A percentile compares a stretch with the other conserved stretches of the same genome.
These are phyloP conservation scores for Thera obeliscata DNA, from an alignment of 2,888 invertebrate species.

Conservation along the genomic window DNA sequence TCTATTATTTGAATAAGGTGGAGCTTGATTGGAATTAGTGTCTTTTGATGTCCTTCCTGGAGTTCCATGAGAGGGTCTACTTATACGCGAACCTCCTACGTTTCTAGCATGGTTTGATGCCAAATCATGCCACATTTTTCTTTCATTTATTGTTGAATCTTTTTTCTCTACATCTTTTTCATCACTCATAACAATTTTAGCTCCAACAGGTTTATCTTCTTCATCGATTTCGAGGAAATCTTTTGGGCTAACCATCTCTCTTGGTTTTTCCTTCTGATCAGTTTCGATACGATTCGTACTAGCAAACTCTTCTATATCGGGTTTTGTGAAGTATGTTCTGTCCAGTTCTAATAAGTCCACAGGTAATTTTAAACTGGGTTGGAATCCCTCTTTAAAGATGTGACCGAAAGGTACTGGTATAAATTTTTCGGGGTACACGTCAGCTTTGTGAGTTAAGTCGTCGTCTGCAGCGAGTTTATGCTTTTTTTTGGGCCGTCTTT, in stretches of 20 bases:
- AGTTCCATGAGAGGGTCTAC: neutral
- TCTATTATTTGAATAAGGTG: neutral
- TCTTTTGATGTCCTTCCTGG: neutral
- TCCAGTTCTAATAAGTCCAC: slow-evolving; percentile 47
- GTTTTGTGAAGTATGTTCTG: slow-evolving; percentile 9
- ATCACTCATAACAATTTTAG: neutral
- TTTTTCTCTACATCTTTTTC: neutral
- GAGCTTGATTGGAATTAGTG: neutral
- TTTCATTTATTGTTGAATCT: neutral
- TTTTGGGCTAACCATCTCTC: neutral
- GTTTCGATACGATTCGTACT: neutral
- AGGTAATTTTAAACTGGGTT: slow-evolving; percentile 43
- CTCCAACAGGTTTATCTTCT: neutral
- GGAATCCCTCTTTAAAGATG: slow-evolving; percentile 53
- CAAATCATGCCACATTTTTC: slow-evolving; percentile 6
- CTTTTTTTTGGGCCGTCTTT: slow-evolving; percentile 2
- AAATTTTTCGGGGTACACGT: neutral
- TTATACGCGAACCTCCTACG: neutral
- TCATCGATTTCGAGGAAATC: neutral
- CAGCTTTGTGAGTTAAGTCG: neutral
- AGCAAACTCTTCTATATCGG: neutral
- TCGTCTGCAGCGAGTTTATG: slow-evolving; percentile 4
- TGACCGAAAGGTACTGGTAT: slow-evolving; percentile 58
- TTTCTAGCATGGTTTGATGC: slow-evolving; percentile 1
- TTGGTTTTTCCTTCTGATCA: neutral